phyloP scores from a whole-genome alignment of 2,797 vertebrate genomes.

The Acrossocheilus fasciatus region DNA sequence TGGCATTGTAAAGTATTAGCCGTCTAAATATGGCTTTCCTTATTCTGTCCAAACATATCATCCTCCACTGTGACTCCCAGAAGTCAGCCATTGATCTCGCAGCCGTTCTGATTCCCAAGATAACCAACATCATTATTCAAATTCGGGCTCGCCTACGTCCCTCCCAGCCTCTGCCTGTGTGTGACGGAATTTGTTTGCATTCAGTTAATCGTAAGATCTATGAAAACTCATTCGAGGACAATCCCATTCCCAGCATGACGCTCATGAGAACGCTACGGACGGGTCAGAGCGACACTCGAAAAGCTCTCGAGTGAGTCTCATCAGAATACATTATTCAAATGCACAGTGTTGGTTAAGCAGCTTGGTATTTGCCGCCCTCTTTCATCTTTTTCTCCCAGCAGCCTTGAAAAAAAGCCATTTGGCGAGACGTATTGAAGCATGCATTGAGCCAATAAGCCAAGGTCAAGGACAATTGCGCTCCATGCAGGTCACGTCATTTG shows the following conservation, averaged over 20 bases:
- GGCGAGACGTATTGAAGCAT: constrained; percentile 7
- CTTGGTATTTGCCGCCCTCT: constrained; percentile 20
- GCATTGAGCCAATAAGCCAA: constrained; percentile 16
- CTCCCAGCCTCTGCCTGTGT: constrained; percentile 43
- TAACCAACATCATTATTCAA: constrained; percentile 71
- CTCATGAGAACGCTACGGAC: constrained; percentile 54
- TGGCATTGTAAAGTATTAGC: constrained; percentile 61
- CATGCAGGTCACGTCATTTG: constrained; percentile 32
- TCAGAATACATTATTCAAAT: constrained; percentile 60
- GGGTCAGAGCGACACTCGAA: constrained; percentile 48
- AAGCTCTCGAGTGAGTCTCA: constrained; percentile 41
- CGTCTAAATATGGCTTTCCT: constrained; percentile 54
- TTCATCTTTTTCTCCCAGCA: constrained; percentile 18
- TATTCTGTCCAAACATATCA: constrained; percentile 61
- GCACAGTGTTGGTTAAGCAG: constrained; percentile 39
- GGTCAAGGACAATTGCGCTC: constrained; percentile 33
- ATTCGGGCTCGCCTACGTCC: constrained; percentile 61
- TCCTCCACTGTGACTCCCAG: constrained; percentile 56
- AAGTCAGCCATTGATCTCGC: constrained; percentile 65
- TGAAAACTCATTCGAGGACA: constrained; percentile 69
- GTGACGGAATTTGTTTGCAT: constrained; percentile 62
- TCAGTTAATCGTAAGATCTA: constrained; percentile 65
- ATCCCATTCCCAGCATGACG: constrained; percentile 62
- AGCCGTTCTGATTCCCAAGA: constrained; percentile 69
- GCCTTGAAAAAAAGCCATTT: constrained; percentile 32